A percentile compares a stretch with the other conserved stretches of the same genome.
Conservation (phyloP, 2,113 vertebrate species). For the Psittacara wagleri region DNA sequence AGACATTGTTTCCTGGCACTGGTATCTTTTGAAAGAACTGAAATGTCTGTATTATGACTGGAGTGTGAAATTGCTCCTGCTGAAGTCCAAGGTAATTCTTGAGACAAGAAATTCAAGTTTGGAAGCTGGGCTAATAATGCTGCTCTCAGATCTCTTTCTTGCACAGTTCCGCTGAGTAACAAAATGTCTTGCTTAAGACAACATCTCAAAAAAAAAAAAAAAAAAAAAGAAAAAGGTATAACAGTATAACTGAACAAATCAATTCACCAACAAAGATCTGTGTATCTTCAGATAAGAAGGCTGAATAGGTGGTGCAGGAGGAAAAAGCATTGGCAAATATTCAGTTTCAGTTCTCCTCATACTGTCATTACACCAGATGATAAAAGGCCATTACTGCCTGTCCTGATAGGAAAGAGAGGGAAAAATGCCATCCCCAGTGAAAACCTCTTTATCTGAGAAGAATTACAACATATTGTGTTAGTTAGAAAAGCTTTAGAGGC, state of each 20-base stretch:
- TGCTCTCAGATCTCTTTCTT: background rate
- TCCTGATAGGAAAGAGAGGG: background rate
- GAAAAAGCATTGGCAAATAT: background rate
- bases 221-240: background rate
- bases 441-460: background rate
- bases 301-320: background rate
- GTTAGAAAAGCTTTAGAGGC: background rate
- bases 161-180: background rate
- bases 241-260: background rate
- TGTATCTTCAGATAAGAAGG: background rate
- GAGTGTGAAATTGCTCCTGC: background rate
- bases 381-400: background rate
- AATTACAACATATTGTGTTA: background rate
- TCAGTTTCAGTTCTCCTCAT: background rate
- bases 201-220: background rate
- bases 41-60: background rate
- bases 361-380: background rate
- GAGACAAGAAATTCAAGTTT: background rate
- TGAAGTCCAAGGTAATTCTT: background rate
- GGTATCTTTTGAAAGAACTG: background rate
- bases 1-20: background rate
- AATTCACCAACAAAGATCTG: background rate
- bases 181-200: background rate
- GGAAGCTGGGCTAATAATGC: background rate
- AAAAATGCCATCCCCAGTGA: background rate